Conservation (phyloP, 2,113 vertebrate genomes). For the Tenrec ecaudatus region DNA sequence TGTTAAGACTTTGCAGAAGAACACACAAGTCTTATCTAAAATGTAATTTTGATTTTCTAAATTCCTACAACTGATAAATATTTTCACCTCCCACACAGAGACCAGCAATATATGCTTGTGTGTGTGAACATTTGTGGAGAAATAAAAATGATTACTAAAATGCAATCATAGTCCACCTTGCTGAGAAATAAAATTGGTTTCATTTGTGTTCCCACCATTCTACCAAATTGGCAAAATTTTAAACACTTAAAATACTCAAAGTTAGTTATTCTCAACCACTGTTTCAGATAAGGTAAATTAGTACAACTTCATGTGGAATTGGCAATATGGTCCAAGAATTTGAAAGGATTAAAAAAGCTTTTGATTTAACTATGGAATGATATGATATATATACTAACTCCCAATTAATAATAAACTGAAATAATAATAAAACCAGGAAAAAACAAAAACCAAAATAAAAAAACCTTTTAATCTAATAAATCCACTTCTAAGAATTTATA, state of each 20-base stretch:
- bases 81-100: not conserved
- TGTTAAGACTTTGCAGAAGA: conserved; percentile 44
- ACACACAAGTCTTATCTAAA: not conserved
- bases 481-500: conserved; percentile 22
- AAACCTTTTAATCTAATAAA: conserved; percentile 20
- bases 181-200: not conserved
- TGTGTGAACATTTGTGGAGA: not conserved
- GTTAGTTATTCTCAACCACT: not conserved
- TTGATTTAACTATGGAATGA: too few relatives aligned
- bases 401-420: too few relatives aligned
- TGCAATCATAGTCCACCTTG: not conserved
- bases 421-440: too few relatives aligned
- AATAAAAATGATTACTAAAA: conserved; percentile 48
- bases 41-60: conserved; percentile 39
- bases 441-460: too few relatives aligned
- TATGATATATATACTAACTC: too few relatives aligned
- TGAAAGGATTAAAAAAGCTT: not conserved
- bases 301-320: not conserved
- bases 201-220: not conserved
- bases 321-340: conserved; percentile 12
- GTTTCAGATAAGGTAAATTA: conserved; percentile 20
- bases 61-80: conserved; percentile 36
- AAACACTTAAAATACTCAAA: conserved; percentile 19
- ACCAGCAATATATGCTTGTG: not conserved
- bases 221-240: not conserved